Conservation (phyloP, 2,113 vertebrate species). For the Ceyx melanurus region DNA sequence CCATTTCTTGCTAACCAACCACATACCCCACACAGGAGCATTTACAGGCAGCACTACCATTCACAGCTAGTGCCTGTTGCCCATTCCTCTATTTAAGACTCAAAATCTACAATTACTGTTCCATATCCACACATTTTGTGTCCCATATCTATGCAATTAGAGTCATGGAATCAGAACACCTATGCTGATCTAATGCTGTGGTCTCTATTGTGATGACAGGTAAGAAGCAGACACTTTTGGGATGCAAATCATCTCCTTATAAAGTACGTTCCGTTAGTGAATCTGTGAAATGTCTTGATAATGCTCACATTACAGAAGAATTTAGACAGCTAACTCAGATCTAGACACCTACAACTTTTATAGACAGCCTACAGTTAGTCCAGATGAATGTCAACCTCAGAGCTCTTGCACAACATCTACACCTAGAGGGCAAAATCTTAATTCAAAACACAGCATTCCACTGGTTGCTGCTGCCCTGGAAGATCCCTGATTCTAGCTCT, state of each 20-base stretch:
- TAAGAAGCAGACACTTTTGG: not conserved
- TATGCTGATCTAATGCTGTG: not conserved
- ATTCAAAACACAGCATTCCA: not conserved
- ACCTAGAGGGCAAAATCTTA: not conserved
- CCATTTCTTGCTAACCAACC: not conserved
- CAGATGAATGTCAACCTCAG: not conserved
- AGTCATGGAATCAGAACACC: not conserved
- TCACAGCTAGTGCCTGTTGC: not conserved
- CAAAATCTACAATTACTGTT: not conserved
- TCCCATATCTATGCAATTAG: not conserved
- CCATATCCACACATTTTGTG: not conserved
- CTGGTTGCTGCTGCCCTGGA: not conserved
- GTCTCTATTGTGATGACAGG: not conserved
- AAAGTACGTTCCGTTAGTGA: not conserved
- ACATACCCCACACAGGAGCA: not conserved
- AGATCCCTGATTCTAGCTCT: not conserved
- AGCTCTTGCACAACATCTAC: not conserved
- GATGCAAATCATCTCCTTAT: not conserved
- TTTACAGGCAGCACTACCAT: not conserved
- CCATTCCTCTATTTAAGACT: not conserved
- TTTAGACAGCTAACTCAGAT: not conserved
- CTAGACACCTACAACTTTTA: not conserved
- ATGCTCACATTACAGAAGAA: not conserved
- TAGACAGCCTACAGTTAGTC: not conserved
- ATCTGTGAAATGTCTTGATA: not conserved